Evolutionary conservation across 2,888 invertebrate genomes (phyloP), one percentile per base, ranked within the genome.

Genomic region (Schrankia costaestrigalis): DNA sequence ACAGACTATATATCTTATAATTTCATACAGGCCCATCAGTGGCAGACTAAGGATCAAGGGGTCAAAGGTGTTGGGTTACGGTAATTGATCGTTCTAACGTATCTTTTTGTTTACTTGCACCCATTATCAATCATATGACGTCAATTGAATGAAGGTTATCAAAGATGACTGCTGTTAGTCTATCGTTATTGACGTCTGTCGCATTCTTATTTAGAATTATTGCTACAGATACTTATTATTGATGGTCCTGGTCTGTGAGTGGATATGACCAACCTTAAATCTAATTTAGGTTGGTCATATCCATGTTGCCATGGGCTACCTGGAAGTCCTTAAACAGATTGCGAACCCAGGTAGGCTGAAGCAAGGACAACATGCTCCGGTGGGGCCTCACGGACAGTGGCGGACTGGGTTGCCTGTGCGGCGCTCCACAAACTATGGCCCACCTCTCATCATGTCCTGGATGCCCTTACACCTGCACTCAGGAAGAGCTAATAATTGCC

Each of bases 81-180:
- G 55, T 58, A 62, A 71, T 73, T 61, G 63, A 71, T 73, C 75
- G 64, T 68, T 70, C 62, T 61, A 63, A 65, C 59, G 53, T 56
- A 59, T 63, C 68, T 71, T 73, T 76, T 77, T 80, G 77, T 80
- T 82, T 78, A 77, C 72, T 58, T 62, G 56, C 61, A 64, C 56
- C 48, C 45, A 62, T 65, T 80, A 82, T 84, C 83, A 68, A 78
- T 78, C 77, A 71, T 70, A 78, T 81, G 81, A 84, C 85, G 86
- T 85, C 83, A 83, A 77, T 69, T 61, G 59, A 51, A 55, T 50
- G 60, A 62, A 72, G 80, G 79, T 81, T 79, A 83, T 79, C 78
- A 40, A 18, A 40, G 70, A 73, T 71, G 63, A 53, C 61, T 52
- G 46, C 43, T 46, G 38, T 35, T 52, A 50, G 44, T 58, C 52